Conservation (phyloP, 2,113 vertebrate species). For the Sorex fumeus region DNA sequence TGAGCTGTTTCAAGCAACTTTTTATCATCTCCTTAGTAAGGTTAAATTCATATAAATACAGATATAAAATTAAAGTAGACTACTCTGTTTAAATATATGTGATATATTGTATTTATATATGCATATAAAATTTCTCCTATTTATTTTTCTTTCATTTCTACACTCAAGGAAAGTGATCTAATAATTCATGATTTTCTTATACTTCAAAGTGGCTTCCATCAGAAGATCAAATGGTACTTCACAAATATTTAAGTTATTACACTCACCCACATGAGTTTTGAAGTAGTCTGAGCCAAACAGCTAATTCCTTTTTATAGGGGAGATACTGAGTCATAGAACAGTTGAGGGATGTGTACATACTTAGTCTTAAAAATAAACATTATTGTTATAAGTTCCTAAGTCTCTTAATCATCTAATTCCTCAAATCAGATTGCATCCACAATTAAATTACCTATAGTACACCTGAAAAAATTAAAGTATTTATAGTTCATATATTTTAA, state of each 20-base stretch:
- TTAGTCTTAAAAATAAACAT: neutral
- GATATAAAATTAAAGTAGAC: neutral
- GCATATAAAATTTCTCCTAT: neutral
- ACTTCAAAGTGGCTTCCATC: conserved; percentile 32
- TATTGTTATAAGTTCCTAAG: conserved; percentile 12
- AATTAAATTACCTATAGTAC: neutral
- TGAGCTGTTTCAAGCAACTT: conserved; percentile 10
- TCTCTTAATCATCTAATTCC: neutral
- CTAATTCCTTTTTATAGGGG: conserved; percentile 10
- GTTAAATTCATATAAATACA: conserved; percentile 2
- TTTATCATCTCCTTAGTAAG: neutral
- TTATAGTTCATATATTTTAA: conserved; percentile 4
- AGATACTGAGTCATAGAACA: conserved; percentile 34
- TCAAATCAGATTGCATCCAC: conserved; percentile 26
- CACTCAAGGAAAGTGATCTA: neutral
- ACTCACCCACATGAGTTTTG: neutral
- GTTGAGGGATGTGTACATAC: neutral
- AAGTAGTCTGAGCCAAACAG: conserved; percentile 7
- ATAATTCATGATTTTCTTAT: neutral
- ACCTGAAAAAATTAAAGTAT: conserved; percentile 37
- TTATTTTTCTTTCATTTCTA: conserved; percentile 19
- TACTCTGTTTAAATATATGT: neutral
- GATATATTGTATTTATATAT: too few species aligned
- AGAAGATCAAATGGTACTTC: neutral
- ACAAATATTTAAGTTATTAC: neutral